Percentiles rank a stretch among this genome's conserved stretches.
phyloP scores from a whole-genome alignment of 37 sponge, comb jelly and placozoan genomes.

The Lycopodina hypogea region DNA sequence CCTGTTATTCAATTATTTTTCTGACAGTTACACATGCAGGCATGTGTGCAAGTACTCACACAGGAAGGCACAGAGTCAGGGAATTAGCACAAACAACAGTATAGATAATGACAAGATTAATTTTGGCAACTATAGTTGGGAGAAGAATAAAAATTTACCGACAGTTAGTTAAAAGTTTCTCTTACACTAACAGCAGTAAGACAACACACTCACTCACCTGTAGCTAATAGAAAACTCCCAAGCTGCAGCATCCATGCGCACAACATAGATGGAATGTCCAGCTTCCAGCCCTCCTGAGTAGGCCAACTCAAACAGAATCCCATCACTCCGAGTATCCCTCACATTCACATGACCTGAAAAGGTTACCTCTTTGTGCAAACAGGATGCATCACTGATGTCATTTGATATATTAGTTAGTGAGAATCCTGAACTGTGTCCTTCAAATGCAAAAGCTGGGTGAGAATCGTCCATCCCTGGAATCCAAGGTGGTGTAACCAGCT shows the following conservation, averaged over 20 bases:
- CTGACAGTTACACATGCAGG: no score
- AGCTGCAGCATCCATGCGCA: constrained; percentile 28
- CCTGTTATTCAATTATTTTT: no score
- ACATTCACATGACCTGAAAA: constrained; percentile 1
- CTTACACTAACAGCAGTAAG: no score
- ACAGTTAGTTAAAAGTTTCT: no score
- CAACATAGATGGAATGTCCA: not conserved
- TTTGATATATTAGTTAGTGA: not conserved
- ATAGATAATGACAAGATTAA: no score
- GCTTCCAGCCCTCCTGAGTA: not conserved
- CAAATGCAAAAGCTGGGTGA: constrained; percentile 22
- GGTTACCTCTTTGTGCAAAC: constrained; percentile 24
- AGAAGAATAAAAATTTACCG: no score
- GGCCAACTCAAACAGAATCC: constrained; percentile 22
- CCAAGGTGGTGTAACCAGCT: not conserved
- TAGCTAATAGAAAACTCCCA: constrained; percentile 2
- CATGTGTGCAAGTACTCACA: no score
- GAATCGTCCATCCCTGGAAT: not conserved
- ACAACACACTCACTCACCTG: constrained; percentile 32
- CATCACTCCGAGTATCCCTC: constrained; percentile 19
- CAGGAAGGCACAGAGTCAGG: no score
- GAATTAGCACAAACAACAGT: no score
- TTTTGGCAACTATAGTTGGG: no score
- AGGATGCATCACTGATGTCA: not conserved
- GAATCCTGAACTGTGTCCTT: constrained; percentile 12